A percentile compares a stretch with the other conserved stretches of the same genome.
Conservation (phyloP, 1,140 invertebrate genomes). For the Pachypsylla venusta region DNA sequence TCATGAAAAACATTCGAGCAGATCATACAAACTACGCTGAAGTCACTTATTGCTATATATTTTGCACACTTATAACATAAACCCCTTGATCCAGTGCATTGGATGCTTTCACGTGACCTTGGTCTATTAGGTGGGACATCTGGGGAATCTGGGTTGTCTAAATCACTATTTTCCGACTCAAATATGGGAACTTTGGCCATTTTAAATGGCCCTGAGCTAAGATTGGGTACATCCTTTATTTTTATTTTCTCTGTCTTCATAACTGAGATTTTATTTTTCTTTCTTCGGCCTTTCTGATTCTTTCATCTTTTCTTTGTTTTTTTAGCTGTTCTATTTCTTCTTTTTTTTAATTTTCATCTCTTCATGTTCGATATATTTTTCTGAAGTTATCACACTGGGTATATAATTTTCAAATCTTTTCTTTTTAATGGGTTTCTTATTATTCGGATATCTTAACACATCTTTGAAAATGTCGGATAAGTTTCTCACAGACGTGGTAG, state of each 20-base stretch:
- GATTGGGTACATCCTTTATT: not conserved
- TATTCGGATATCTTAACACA: not conserved
- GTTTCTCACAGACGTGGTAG: not conserved
- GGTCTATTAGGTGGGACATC: too few species aligned
- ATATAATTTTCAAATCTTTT: too few species aligned
- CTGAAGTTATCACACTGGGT: not conserved
- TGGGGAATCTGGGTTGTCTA: too few species aligned
- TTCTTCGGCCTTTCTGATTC: not conserved
- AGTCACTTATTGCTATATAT: not conserved
- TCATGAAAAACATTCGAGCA: not conserved
- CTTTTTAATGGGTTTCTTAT: not conserved
- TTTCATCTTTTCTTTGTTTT: not conserved
- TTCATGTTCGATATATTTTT: not conserved
- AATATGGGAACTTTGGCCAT: not conserved
- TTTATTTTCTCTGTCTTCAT: not conserved
- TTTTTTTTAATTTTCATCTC: not conserved
- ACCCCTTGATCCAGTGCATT: not conserved
- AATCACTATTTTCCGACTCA: not conserved
- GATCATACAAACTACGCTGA: not conserved
- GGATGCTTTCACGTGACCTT: not conserved
- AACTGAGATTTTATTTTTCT: not conserved
- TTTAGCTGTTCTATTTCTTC: not conserved
- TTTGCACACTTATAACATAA: not conserved
- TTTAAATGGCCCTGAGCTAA: not conserved
- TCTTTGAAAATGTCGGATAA: not conserved